Evolutionary conservation across 2,888 invertebrate species (phyloP).

Genomic region (Pyrochroa serraticornis): DNA sequence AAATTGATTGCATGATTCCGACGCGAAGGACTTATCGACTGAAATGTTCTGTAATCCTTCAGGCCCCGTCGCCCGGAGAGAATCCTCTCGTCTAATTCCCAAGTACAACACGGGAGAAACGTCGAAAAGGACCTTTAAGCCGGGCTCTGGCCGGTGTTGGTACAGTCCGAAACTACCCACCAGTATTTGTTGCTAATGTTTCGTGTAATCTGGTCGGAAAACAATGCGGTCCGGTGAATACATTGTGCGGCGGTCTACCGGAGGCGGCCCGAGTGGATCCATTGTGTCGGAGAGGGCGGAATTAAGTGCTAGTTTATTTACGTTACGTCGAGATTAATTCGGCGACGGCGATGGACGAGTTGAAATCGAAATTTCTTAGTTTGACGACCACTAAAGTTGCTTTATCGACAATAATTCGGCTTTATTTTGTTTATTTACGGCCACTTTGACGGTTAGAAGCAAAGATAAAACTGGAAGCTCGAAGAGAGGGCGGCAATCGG

Average conservation of each 20-base stretch:
- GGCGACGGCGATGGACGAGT: no score
- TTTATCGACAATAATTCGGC: no score
- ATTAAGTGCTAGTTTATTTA: constrained; percentile 6
- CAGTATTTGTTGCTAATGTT: constrained; percentile 27
- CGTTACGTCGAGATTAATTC: not conserved
- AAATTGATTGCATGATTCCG: constrained; percentile 28
- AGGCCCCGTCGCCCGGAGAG: constrained; percentile 5
- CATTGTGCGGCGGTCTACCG: constrained; percentile 9
- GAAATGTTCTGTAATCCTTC: constrained; percentile 24
- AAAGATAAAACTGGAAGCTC: no score
- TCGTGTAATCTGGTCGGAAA: constrained; percentile 9
- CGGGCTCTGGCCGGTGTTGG: constrained; percentile 19
- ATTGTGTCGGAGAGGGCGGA: constrained; percentile 2
- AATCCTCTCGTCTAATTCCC: constrained; percentile 24
- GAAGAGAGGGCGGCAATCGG: no score
- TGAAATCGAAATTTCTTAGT: no score
- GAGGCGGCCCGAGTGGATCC: not conserved
- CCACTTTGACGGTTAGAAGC: no score
- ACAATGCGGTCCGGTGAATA: constrained; percentile 22
- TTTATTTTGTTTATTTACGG: no score
- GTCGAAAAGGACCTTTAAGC: constrained; percentile 1
- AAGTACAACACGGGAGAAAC: constrained; percentile 21
- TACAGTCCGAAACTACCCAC: constrained; percentile 10
- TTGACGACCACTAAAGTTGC: no score
- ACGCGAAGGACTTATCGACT: constrained; percentile 24